A percentile compares a stretch with the other conserved stretches of the same genome.
phyloP scores from a whole-genome alignment of 2,113 vertebrate genomes.

The Strix uralensis region DNA sequence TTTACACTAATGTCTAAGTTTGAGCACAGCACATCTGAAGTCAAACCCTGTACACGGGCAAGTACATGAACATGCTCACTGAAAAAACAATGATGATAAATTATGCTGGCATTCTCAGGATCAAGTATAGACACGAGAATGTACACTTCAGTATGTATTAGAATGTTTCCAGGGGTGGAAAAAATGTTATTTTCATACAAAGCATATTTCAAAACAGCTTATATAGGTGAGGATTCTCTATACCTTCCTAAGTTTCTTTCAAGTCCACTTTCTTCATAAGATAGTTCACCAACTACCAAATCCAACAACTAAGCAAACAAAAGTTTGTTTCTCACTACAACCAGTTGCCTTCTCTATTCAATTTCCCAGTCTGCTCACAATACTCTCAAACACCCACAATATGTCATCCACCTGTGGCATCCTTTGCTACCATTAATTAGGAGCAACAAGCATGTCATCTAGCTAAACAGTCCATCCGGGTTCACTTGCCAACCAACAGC shows the following conservation, averaged over 20 bases:
- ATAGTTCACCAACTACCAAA: background rate
- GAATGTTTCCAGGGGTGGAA: background rate
- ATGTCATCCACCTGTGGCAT: background rate
- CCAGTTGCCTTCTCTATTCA: background rate
- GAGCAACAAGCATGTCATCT: background rate
- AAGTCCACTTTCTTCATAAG: background rate
- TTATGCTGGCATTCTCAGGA: background rate
- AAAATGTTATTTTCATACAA: background rate
- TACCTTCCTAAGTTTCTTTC: background rate
- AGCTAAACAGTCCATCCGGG: fast-evolving
- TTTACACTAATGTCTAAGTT: background rate
- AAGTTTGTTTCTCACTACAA: background rate
- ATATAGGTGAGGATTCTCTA: background rate
- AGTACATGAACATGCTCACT: background rate
- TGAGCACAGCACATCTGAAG: background rate
- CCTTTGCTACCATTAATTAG: background rate
- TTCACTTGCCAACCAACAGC: background rate
- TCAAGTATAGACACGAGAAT: background rate
- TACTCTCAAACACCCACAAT: background rate
- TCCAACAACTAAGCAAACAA: background rate
- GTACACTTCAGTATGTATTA: background rate
- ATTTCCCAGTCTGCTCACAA: background rate
- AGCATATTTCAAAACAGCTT: background rate
- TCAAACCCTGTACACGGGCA: background rate
- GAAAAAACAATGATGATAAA: background rate